phyloP scores from a whole-genome alignment of 2,888 invertebrate species.

The Drosophila anceps region DNA sequence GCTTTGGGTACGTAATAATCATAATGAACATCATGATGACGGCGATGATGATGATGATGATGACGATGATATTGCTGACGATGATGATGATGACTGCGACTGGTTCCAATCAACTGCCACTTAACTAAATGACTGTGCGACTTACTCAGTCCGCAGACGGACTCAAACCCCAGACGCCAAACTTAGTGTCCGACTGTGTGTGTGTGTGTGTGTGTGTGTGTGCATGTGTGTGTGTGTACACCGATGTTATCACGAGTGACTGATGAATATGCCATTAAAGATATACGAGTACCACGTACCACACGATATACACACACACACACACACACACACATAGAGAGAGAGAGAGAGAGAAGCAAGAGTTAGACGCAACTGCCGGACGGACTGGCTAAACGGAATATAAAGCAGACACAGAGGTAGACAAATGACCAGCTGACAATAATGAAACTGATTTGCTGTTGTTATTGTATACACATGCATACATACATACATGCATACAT shows the following conservation, averaged over 20 bases:
- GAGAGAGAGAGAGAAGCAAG: neutral
- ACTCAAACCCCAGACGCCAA: conserved; percentile 29
- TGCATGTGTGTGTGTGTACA: conserved; percentile 40
- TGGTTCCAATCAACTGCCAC: conserved; percentile 81
- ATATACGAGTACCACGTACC: conserved; percentile 69
- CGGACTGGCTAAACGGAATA: conserved; percentile 30
- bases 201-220: conserved; percentile 28
- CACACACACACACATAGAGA: conserved; percentile 6
- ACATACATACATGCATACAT: neutral
- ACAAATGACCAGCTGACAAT: conserved; percentile 73
- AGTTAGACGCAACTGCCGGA: conserved; percentile 10
- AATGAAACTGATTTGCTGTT: conserved; percentile 65
- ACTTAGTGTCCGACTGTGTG: conserved; percentile 20
- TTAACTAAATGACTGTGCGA: conserved; percentile 80
- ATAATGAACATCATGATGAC: conserved; percentile 23
- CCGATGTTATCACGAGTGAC: conserved; percentile 82
- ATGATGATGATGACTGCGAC: conserved; percentile 56
- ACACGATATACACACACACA: conserved; percentile 24
- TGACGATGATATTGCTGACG: conserved; percentile 25
- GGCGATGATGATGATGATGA: conserved; percentile 25
- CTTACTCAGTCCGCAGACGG: conserved; percentile 53
- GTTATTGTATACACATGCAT: conserved; percentile 13
- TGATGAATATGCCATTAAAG: conserved; percentile 83
- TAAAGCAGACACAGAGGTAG: conserved; percentile 47
- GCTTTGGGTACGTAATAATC: conserved; percentile 42